Evolutionary conservation across 30 jellyfish, hydroid and myxozoan species (phyloP).

Genomic region (Aurelia aurita complex sp. Pacific): DNA sequence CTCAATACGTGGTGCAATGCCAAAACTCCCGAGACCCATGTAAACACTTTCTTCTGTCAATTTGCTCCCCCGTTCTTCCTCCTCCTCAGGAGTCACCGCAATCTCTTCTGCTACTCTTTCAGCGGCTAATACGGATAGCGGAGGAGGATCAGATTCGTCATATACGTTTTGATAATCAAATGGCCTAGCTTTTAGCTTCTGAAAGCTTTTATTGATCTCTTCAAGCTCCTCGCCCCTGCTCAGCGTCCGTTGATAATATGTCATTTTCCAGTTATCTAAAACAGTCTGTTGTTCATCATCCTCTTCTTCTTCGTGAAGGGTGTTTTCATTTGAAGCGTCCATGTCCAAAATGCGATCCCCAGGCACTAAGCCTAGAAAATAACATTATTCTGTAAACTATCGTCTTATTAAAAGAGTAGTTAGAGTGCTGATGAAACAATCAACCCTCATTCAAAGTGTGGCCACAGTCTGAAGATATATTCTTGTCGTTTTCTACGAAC

Average conservation of each 20-base stretch:
- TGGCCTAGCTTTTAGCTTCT: slow-evolving; percentile 53
- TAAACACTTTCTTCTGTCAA: slow-evolving; percentile 52
- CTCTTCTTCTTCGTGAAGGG: background rate
- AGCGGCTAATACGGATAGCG: slow-evolving; percentile 47
- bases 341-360: background rate
- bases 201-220: slow-evolving; percentile 58
- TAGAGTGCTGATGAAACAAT: background rate
- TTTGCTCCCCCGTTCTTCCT: background rate
- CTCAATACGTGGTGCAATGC: slow-evolving; percentile 49
- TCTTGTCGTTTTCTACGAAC: too few species aligned
- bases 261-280: slow-evolving; percentile 79
- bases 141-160: slow-evolving; percentile 37
- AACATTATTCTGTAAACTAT: background rate
- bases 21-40: slow-evolving; percentile 61
- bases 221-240: slow-evolving; percentile 67
- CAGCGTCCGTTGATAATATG: slow-evolving; percentile 73
- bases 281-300: slow-evolving; percentile 20
- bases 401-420: background rate
- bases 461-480: too few species aligned
- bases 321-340: background rate
- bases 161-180: slow-evolving; percentile 18
- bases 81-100: slow-evolving; percentile 13
- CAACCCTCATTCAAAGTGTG: too few species aligned
- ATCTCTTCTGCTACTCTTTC: slow-evolving; percentile 65
- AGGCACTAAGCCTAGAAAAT: background rate